Conservation (phyloP, 2,797 vertebrate species). For the Dicrostonyx torquatus region DNA sequence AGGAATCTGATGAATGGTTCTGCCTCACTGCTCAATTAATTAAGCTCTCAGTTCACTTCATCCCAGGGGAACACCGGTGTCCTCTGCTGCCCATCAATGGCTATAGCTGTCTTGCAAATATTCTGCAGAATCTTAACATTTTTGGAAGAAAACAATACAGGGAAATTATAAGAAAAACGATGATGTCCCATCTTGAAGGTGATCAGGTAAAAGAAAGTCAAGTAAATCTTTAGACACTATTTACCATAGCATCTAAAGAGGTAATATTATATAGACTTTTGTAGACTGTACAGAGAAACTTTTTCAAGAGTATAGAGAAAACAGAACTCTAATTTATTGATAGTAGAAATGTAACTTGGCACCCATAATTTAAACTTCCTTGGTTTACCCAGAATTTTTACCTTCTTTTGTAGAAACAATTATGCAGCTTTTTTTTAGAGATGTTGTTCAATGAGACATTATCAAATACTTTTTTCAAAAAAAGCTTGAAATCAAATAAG, state of each 20-base stretch:
- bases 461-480: not conserved
- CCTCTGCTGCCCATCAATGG: not conserved
- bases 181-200: not conserved
- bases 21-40: not conserved
- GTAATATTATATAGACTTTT: not conserved
- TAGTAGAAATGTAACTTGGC: not conserved
- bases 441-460: not conserved
- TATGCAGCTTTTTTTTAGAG: not conserved
- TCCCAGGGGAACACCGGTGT: not conserved
- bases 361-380: not conserved
- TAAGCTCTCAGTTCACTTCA: not conserved
- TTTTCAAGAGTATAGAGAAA: not conserved
- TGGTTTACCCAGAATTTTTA: not conserved
- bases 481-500: conserved; percentile 5
- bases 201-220: not conserved
- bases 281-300: not conserved
- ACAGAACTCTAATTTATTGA: not conserved
- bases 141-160: not conserved
- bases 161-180: not conserved
- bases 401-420: not conserved
- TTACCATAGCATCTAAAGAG: not conserved
- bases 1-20: not conserved
- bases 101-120: not conserved
- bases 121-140: not conserved
- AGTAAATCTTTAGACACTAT: not conserved